Conservation (phyloP, 2,113 vertebrate species). For the Phalacrocorax brasilianus region DNA sequence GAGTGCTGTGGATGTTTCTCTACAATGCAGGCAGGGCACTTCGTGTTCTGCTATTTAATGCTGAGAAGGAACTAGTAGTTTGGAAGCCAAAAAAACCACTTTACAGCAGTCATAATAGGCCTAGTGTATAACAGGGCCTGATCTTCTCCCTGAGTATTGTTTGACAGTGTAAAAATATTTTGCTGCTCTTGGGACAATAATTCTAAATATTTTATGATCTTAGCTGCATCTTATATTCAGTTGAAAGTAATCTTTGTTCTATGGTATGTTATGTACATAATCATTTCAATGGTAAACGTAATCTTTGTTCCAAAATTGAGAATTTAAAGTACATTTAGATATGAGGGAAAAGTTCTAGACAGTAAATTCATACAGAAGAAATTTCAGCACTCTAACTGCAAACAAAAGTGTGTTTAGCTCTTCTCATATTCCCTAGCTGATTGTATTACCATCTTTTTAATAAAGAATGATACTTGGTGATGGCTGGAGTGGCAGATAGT, state of each 20-base stretch:
- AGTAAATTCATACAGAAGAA: not conserved
- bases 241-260: not conserved
- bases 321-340: not conserved
- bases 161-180: not conserved
- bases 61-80: not conserved
- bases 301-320: not conserved
- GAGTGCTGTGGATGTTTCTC: not conserved
- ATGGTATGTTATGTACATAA: fast-evolving
- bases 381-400: not conserved
- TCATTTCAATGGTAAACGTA: not conserved
- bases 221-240: not conserved
- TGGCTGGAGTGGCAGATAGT: not conserved
- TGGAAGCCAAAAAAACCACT: not conserved
- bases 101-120: not conserved
- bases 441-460: not conserved
- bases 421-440: not conserved
- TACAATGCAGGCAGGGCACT: not conserved
- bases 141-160: not conserved
- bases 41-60: not conserved
- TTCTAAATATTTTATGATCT: not conserved
- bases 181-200: not conserved
- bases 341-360: not conserved
- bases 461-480: not conserved
- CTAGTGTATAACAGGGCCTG: not conserved
- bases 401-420: not conserved